These are phyloP conservation scores for Carollia perspicillata DNA, from an alignment of 2,113 vertebrate species.

Conservation along the genomic window DNA sequence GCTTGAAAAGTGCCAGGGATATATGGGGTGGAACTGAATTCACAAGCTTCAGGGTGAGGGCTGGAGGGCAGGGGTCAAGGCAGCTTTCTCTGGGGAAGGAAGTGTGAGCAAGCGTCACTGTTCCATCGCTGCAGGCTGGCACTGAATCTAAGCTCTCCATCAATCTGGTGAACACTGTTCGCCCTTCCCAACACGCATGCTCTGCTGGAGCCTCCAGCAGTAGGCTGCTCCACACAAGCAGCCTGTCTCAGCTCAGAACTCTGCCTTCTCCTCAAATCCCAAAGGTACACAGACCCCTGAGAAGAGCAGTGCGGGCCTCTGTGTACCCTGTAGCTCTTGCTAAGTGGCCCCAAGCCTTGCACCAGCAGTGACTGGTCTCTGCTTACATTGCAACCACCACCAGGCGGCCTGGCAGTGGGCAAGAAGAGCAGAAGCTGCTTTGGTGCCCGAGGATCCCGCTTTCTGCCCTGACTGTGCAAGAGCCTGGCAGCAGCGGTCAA, in stretches of 20 bases:
- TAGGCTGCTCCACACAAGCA: neutral
- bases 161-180: neutral
- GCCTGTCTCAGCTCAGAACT: neutral
- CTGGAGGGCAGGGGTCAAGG: neutral
- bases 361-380: neutral
- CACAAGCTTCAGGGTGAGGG: neutral
- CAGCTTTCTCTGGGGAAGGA: neutral
- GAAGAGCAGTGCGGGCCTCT: neutral
- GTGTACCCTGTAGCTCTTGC: neutral
- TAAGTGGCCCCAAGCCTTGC: neutral
- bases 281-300: too few relatives aligned
- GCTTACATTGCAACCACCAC: neutral
- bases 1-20: neutral
- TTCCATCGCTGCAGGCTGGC: neutral
- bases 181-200: neutral
- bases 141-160: neutral
- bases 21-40: neutral
- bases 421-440: neutral
- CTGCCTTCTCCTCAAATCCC: neutral
- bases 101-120: neutral
- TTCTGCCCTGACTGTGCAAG: neutral
- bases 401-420: neutral
- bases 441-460: neutral
- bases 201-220: neutral
- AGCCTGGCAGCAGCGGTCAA: neutral